Conservation (phyloP, 2,888 invertebrate genomes). For the Acleris laterana region DNA sequence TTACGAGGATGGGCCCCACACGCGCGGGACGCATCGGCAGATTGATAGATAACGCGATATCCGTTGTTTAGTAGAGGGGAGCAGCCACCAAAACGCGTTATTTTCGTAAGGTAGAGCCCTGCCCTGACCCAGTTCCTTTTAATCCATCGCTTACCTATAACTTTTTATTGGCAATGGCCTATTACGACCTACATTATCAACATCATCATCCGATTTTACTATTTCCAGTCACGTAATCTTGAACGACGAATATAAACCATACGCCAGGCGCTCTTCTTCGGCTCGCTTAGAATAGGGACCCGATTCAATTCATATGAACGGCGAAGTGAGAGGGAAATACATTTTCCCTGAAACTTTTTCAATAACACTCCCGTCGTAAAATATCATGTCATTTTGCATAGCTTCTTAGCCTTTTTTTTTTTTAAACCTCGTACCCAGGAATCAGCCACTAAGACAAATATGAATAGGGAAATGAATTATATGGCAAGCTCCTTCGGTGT, state of each 20-base stretch:
- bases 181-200: constrained; percentile 84
- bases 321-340: constrained; percentile 56
- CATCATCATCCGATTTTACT: constrained; percentile 84
- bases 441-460: constrained; percentile 81
- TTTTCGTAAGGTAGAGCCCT: constrained; percentile 77
- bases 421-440: constrained; percentile 49
- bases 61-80: constrained; percentile 56
- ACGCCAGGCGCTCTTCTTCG: constrained; percentile 57
- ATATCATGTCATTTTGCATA: constrained; percentile 60
- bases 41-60: constrained; percentile 59
- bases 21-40: constrained; percentile 41
- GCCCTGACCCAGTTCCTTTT: constrained; percentile 81
- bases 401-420: constrained; percentile 50
- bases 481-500: constrained; percentile 77
- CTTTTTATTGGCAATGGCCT: constrained; percentile 83
- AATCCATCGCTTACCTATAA: constrained; percentile 84
- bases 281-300: constrained; percentile 51
- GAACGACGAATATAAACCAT: constrained; percentile 79
- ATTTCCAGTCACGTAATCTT: constrained; percentile 84
- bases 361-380: constrained; percentile 60
- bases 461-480: constrained; percentile 83
- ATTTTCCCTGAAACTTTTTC: constrained; percentile 61
- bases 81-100: constrained; percentile 65
- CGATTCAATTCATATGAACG: constrained; percentile 63
- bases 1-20: constrained; percentile 12